Evolutionary conservation across 2,888 invertebrate species (phyloP), one percentile per base, ranked within the genome.

Genomic region (Nematopogon swammerdamellus): DNA sequence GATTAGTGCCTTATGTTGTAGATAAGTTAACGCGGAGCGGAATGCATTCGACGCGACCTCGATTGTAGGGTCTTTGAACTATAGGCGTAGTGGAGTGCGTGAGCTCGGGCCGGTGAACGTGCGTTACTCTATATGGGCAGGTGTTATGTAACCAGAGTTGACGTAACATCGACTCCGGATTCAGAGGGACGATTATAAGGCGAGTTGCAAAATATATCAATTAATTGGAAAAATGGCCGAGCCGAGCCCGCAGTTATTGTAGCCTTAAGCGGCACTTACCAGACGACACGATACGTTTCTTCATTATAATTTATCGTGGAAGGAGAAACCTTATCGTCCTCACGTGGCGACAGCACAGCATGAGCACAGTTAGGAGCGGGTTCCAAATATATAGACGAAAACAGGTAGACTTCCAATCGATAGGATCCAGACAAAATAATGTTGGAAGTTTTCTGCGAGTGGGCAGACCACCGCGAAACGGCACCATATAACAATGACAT

Each of bases 11-110:
- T 36, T 36, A 36, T 36, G 36, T 14, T 36, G n/a, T 36, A 36
- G 36, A 36, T 36, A 36, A 36, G 36, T 6, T 36, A 36, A 8
- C 36, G 36, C 36, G 36, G 4, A 25, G 53, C 54, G 50, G 55
- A 58, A 57, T 59, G 56, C 54, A 59, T 62, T 62, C 59, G 59
- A 57, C 59, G 57, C 63, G 63, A 58, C 58, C 60, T 60, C 59
- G 59, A 74, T 72, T 72, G 70, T 72, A 62, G 65, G 77, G 75
- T 76, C 76, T 72, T 72, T 64, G 77, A 76, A 72, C 77, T 73
- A 66, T 75, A 70, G 75, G 75, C 72, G 75, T 77, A 76, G 75
- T 68, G 3, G 3, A 14, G 72, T 71, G 70, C 70, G 72, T 65
- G 71, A 72, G 60, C 62, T 60, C 64, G 57, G 68, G 70, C 70